phyloP scores from a whole-genome alignment of 1,140 invertebrate genomes.

The Olivierus martensii region DNA sequence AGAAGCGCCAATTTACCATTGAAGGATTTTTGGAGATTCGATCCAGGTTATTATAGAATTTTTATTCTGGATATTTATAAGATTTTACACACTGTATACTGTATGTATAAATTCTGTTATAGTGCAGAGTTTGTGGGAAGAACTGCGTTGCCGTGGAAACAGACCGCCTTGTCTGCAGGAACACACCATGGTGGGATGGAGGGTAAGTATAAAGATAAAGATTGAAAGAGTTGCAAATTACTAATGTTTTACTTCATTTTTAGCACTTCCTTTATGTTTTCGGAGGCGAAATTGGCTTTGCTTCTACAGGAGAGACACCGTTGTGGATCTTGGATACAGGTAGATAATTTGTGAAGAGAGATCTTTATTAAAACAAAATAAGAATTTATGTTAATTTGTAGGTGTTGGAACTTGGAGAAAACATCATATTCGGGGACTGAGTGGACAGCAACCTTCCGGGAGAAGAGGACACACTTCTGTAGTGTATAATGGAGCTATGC shows the following conservation, averaged over 20 bases:
- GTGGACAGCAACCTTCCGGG: slow-evolving; percentile 47
- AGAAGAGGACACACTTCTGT: slow-evolving; percentile 68
- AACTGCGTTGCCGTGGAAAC: slow-evolving; percentile 39
- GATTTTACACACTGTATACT: background rate
- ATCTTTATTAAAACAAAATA: too few relatives aligned
- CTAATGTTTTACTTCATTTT: slow-evolving; percentile 22
- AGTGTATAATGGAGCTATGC: slow-evolving; percentile 59
- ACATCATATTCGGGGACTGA: slow-evolving; percentile 23
- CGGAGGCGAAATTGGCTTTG: slow-evolving; percentile 73
- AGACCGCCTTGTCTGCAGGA: slow-evolving; percentile 64
- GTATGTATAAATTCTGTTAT: slow-evolving; percentile 2
- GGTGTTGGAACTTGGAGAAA: slow-evolving; percentile 27
- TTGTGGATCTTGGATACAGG: slow-evolving; percentile 77
- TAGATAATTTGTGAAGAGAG: too few relatives aligned
- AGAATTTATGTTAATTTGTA: too few relatives aligned
- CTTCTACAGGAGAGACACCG: slow-evolving; percentile 60
- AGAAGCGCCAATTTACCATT: slow-evolving; percentile 64
- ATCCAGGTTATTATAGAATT: slow-evolving; percentile 49
- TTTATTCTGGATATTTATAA: slow-evolving; percentile 1
- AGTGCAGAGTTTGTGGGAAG: slow-evolving; percentile 33
- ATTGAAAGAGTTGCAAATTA: too few relatives aligned
- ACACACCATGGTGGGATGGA: slow-evolving; percentile 57
- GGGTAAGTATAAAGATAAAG: slow-evolving; percentile 18
- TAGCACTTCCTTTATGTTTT: slow-evolving; percentile 65
- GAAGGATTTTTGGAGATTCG: slow-evolving; percentile 71